These are phyloP conservation scores for Zaprionus nigranus DNA, from an alignment of 1,140 invertebrate genomes.

Conservation along the genomic window DNA sequence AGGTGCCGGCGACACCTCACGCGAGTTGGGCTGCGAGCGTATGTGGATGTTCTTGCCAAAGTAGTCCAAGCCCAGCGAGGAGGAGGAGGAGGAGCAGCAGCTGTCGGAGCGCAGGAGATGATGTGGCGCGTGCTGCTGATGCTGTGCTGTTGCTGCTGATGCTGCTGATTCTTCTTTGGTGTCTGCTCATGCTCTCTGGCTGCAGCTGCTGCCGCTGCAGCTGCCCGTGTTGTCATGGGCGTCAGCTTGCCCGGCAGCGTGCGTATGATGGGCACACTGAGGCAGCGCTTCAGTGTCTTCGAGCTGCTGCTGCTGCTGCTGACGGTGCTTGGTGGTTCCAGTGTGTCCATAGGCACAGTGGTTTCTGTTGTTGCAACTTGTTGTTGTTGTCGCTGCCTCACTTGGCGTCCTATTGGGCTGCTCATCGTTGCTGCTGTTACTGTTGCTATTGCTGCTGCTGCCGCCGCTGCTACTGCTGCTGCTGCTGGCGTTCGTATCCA, in stretches of 20 bases:
- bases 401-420: conserved; percentile 26
- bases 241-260: conserved; percentile 50
- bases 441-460: conserved; percentile 14
- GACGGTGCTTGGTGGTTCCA: conserved; percentile 53
- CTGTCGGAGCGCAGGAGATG: conserved; percentile 23
- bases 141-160: conserved; percentile 6
- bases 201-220: conserved; percentile 83
- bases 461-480: conserved; percentile 8
- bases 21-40: conserved; percentile 73
- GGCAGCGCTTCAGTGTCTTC: conserved; percentile 90
- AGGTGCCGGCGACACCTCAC: conserved; percentile 82
- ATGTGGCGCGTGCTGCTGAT: background rate
- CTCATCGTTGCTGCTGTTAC: conserved; percentile 32
- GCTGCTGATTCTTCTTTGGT: conserved; percentile 57
- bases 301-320: conserved; percentile 82
- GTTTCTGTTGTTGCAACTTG: conserved; percentile 8
- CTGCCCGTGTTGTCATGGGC: conserved; percentile 82
- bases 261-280: conserved; percentile 93
- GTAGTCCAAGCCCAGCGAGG: conserved; percentile 46
- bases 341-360: conserved; percentile 62
- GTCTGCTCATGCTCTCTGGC: conserved; percentile 69
- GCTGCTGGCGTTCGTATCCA: conserved; percentile 63
- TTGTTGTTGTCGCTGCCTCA: background rate
- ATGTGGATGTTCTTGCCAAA: conserved; percentile 70
- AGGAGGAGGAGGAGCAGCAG: background rate